Evolutionary conservation across 1,140 invertebrate species (phyloP).

Genomic region (Drosophila orena): DNA sequence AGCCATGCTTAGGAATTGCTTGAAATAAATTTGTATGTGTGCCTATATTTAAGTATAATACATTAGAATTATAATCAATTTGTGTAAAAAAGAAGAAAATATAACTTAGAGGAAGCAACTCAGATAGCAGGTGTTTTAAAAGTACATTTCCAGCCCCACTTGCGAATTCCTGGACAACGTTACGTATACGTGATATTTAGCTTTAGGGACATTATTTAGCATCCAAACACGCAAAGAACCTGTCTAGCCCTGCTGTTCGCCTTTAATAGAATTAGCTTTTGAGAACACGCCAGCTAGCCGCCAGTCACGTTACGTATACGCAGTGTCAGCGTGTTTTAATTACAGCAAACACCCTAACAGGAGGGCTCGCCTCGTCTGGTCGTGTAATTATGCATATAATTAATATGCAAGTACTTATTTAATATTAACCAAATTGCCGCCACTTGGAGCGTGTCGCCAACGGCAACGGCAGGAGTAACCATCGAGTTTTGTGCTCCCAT

Average conservation of each 20-base stretch:
- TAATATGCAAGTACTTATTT: constrained; percentile 79
- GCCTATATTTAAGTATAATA: too few species aligned
- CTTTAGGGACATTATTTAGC: not conserved
- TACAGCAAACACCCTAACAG: constrained; percentile 41
- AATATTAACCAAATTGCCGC: constrained; percentile 74
- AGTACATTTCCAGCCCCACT: too few species aligned
- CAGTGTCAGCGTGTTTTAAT: constrained; percentile 65
- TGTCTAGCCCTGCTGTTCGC: not conserved
- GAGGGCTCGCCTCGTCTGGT: constrained; percentile 25
- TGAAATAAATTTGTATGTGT: too few species aligned
- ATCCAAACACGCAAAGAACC: not conserved
- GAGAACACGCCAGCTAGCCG: constrained; percentile 25
- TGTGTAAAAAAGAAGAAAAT: too few species aligned
- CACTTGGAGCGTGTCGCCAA: constrained; percentile 56
- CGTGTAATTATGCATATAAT: constrained; percentile 80
- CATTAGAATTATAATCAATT: too few species aligned
- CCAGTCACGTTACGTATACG: constrained; percentile 69
- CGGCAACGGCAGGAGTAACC: constrained; percentile 16
- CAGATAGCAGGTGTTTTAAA: too few species aligned
- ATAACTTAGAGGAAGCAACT: too few species aligned
- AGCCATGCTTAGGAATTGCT: too few species aligned
- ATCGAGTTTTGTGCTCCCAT: constrained; percentile 15
- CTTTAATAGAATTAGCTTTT: constrained; percentile 1
- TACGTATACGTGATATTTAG: not conserved
- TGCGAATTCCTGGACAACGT: too few species aligned